These are phyloP conservation scores for Copidosoma aretas DNA, from an alignment of 2,888 invertebrate species.

Conservation along the genomic window DNA sequence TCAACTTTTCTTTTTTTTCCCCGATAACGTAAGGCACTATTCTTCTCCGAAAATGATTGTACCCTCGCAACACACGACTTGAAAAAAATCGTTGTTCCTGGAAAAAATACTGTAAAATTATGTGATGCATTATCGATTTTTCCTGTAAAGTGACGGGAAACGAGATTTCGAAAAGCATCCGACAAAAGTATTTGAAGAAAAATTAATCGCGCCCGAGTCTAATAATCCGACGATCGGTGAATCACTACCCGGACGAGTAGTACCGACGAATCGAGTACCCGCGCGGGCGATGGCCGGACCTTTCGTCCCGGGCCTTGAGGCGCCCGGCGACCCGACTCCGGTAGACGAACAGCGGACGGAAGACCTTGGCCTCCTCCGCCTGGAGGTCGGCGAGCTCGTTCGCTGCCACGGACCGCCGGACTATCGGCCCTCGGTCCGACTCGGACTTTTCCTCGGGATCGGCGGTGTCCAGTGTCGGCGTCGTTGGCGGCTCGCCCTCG, in stretches of 20 bases:
- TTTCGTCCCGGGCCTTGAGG: slow-evolving; percentile 25
- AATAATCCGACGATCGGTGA: too few species aligned
- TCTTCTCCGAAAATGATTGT: too few species aligned
- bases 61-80: too few species aligned
- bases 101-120: too few species aligned
- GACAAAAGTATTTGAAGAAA: too few species aligned
- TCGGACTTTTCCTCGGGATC: neutral
- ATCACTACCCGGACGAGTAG: neutral
- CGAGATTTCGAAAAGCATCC: too few species aligned
- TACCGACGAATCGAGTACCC: neutral
- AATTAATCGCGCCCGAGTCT: too few species aligned
- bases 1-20: too few species aligned
- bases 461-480: neutral
- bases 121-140: too few species aligned
- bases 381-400: slow-evolving; percentile 46
- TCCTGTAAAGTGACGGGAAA: too few species aligned
- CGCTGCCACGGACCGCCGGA: neutral
- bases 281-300: neutral
- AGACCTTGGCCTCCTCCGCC: slow-evolving; percentile 53
- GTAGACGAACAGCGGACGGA: slow-evolving; percentile 56
- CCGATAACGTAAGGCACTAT: too few species aligned
- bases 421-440: slow-evolving; percentile 7
- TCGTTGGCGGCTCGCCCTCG: neutral
- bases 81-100: too few species aligned
- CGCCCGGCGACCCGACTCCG: slow-evolving; percentile 50